Evolutionary conservation across 2,113 vertebrate species (phyloP), one percentile per base, ranked within the genome.

Genomic region (Chionodraco myersi): DNA sequence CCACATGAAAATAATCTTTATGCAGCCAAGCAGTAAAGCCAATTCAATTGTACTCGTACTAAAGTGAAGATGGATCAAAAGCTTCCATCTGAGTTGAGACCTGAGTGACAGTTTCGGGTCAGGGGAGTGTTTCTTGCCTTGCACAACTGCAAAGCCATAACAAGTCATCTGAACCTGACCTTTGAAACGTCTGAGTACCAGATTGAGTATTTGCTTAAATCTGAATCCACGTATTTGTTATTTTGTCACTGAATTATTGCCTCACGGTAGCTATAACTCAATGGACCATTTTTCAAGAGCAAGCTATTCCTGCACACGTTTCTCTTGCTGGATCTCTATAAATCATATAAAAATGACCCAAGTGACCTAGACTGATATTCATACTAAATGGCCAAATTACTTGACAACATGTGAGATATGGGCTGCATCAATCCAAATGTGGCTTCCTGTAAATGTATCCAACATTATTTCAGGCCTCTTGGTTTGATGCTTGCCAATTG

Each of bases 211-310:
- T 67, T 41, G 18, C 18, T 34, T 12, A 23, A 36, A 58, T 58
- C 18, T 62, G 16, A 61, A 34, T 4, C 5, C 16, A 16, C 7
- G 0, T 49, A 23, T 72, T 47, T 36, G 34, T 12, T 57, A 6
- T 48, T 9, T 11, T 69, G 21, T 53, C 23, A 48, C 26, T 44
- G 34, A 48, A 67, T 18, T n/a, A 14, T 18, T 26, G 64, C 60
- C 23, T 60, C 51, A 67, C 11, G 3, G 79, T 75, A 62, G 52
- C 15, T 53, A 41, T 75, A 60, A 72, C 10, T 89, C 23, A 23
- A 1, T 41, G 8, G 18, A 49, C 8, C 56, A 16, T 61, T 30
- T 68, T 73, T 62, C 1, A 60, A 58, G 52, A 78, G 26, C 21
- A 69, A 83, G 6, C 23, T 60, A 6, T 48, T 68, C 57, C 41